These are phyloP conservation scores for Crioceris asparagi DNA, from an alignment of 2,888 invertebrate genomes.

Conservation along the genomic window DNA sequence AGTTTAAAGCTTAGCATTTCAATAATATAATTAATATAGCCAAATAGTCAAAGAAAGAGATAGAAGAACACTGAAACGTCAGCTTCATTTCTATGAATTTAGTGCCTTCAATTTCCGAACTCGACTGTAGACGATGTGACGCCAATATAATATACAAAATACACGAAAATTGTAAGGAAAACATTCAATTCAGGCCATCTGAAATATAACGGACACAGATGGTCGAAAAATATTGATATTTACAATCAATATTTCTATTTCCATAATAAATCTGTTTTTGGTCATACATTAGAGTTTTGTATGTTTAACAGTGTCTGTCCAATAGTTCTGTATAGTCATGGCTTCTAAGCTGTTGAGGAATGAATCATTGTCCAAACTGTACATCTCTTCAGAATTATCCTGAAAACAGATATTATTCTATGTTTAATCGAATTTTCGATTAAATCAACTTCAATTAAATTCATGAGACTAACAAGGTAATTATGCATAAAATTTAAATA, in stretches of 20 bases:
- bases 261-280: not conserved
- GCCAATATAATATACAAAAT: no score
- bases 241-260: no score
- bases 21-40: no score
- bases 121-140: no score
- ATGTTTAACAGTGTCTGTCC: slow-evolving; percentile 86
- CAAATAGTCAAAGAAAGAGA: no score
- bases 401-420: slow-evolving; percentile 37
- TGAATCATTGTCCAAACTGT: slow-evolving; percentile 87
- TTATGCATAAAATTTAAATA: not conserved
- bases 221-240: not conserved
- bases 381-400: slow-evolving; percentile 92
- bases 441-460: not conserved
- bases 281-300: slow-evolving; percentile 59
- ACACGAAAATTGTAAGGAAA: no score
- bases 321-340: slow-evolving; percentile 90
- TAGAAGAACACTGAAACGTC: no score
- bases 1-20: no score
- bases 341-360: slow-evolving; percentile 87
- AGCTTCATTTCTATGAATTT: no score
- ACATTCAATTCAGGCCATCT: no score
- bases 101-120: no score
- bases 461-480: slow-evolving; percentile 1
- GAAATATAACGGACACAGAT: no score
- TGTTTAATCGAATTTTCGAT: not conserved